phyloP scores from a whole-genome alignment of 1,140 invertebrate species.

The Drosophila orosa region DNA sequence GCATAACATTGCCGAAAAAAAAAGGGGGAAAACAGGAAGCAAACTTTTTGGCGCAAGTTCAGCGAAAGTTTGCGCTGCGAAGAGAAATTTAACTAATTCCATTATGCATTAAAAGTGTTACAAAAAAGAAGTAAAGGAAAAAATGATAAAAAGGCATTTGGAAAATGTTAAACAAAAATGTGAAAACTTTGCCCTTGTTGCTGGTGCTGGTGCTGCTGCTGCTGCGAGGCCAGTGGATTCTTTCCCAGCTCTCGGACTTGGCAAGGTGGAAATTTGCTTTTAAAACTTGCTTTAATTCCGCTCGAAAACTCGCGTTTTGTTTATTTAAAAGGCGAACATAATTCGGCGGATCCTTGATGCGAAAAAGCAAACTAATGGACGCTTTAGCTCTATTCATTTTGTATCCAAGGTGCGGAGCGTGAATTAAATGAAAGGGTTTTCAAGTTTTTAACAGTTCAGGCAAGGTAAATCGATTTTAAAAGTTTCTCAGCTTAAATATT shows the following conservation, averaged over 20 bases:
- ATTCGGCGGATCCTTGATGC: slow-evolving; percentile 23
- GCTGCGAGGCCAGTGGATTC: slow-evolving; percentile 21
- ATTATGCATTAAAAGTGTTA: slow-evolving; percentile 66
- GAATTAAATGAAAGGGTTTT: background rate
- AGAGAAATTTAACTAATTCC: slow-evolving; percentile 76
- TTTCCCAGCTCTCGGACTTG: slow-evolving; percentile 26
- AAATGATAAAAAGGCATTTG: slow-evolving; percentile 43
- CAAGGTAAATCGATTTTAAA: background rate
- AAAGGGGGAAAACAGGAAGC: slow-evolving; percentile 49
- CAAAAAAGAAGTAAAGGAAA: slow-evolving; percentile 5
- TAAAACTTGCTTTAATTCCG: slow-evolving; percentile 55
- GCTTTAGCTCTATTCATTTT: background rate
- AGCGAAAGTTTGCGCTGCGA: slow-evolving; percentile 70
- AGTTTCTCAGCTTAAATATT: background rate
- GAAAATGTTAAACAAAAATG: slow-evolving; percentile 77
- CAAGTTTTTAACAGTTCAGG: background rate
- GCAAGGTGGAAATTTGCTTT: slow-evolving; percentile 44
- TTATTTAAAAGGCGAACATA: slow-evolving; percentile 58
- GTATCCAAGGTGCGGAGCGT: background rate
- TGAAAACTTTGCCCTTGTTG: slow-evolving; percentile 72
- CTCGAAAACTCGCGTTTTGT: slow-evolving; percentile 40
- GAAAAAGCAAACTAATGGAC: slow-evolving; percentile 21
- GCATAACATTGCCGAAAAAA: slow-evolving; percentile 62
- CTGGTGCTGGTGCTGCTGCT: slow-evolving; percentile 25
- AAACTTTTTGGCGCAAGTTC: slow-evolving; percentile 73